phyloP scores from a whole-genome alignment of 1,140 invertebrate species.

The Caenorhabditis brenneri region DNA sequence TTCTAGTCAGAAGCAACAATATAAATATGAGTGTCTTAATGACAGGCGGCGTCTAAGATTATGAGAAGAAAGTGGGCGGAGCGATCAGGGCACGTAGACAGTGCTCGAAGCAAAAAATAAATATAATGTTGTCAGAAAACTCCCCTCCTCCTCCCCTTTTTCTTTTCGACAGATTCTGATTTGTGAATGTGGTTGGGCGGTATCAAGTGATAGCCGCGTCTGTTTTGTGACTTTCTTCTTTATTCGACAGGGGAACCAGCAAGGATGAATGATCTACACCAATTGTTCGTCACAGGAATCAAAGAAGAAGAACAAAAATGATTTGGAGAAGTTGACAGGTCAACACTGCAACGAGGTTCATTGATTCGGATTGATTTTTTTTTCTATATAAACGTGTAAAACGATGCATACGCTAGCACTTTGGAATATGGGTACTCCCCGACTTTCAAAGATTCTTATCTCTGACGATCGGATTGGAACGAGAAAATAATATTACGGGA shows the following conservation, averaged over 20 bases:
- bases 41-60: background rate
- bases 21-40: background rate
- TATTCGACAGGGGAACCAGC: background rate
- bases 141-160: background rate
- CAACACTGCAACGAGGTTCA: background rate
- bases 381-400: no score
- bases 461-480: background rate
- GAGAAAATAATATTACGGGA: background rate
- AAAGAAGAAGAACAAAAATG: background rate
- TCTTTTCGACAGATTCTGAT: conserved; percentile 6
- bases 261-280: conserved; percentile 28
- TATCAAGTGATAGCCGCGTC: background rate
- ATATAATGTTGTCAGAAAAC: background rate
- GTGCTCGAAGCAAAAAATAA: conserved; percentile 16
- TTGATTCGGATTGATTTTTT: no score
- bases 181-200: background rate
- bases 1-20: background rate
- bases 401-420: background rate
- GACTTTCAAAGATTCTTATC: conserved; percentile 12
- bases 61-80: background rate
- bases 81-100: background rate
- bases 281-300: background rate
- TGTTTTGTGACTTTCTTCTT: conserved; percentile 40
- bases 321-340: background rate
- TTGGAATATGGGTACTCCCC: background rate